phyloP scores from a whole-genome alignment of 2,797 vertebrate species.

The Tarsius wallacei region DNA sequence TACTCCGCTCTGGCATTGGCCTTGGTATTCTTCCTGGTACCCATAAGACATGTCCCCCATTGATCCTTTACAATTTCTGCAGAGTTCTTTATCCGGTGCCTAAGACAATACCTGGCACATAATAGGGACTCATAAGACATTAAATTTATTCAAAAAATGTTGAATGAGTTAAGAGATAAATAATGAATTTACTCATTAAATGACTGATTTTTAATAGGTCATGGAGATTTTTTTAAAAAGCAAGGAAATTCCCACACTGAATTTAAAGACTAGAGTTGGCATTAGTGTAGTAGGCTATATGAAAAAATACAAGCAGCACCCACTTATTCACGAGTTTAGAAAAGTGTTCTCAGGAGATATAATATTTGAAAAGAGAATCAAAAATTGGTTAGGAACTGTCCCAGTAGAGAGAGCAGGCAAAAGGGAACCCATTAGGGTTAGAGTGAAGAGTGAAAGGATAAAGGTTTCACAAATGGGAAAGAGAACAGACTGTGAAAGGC shows the following conservation, averaged over 20 bases:
- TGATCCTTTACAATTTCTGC: not conserved
- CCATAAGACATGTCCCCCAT: not conserved
- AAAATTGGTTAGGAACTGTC: not conserved
- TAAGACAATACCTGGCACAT: not conserved
- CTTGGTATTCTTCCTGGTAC: not conserved
- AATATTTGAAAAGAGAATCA: not conserved
- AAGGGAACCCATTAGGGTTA: not conserved
- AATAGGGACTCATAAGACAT: not conserved
- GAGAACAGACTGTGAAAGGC: not conserved
- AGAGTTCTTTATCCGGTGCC: not conserved
- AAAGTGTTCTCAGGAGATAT: not conserved
- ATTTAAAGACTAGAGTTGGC: not conserved
- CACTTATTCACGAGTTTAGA: not conserved
- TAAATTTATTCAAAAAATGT: not conserved
- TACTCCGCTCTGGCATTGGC: too few relatives aligned
- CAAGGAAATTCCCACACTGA: not conserved
- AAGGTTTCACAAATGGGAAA: not conserved
- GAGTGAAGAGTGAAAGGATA: not conserved
- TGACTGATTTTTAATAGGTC: not conserved
- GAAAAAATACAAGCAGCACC: not conserved
- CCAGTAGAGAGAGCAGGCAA: not conserved
- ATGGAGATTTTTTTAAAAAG: not conserved
- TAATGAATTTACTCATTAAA: conserved; percentile 16
- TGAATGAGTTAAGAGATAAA: not conserved
- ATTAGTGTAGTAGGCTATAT: not conserved